Evolutionary conservation across 2,113 vertebrate genomes (phyloP).

Genomic region (Periophthalmus modestus): DNA sequence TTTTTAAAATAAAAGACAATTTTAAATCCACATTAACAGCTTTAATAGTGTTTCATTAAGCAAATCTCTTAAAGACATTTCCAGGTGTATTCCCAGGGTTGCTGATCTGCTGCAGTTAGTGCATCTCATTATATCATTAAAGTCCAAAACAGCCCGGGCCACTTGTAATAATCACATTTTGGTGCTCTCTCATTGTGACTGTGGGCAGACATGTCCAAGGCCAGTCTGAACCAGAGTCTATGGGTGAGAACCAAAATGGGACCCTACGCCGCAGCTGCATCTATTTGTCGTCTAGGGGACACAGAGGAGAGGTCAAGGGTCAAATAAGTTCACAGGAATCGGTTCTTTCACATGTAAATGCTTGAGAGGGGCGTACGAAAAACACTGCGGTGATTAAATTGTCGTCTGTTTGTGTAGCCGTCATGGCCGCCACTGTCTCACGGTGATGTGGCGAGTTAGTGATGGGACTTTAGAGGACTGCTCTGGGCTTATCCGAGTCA

Average conservation of each 20-base stretch:
- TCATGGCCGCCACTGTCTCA: conserved; percentile 21
- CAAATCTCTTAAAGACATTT: not conserved
- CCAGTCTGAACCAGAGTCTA: conserved; percentile 42
- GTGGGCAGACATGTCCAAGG: conserved; percentile 47
- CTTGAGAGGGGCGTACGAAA: conserved; percentile 32
- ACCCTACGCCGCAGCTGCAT: conserved; percentile 76
- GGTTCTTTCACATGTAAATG: conserved; percentile 85
- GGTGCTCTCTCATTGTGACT: conserved; percentile 53
- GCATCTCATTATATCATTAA: conserved; percentile 55
- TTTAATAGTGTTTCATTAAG: not conserved
- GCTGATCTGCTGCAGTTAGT: not conserved
- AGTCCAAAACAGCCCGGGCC: conserved; percentile 47
- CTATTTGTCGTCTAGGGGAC: conserved; percentile 79
- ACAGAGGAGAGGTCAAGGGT: conserved; percentile 82
- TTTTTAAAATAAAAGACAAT: no score
- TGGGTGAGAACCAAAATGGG: conserved; percentile 66
- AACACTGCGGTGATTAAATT: conserved; percentile 50
- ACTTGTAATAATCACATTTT: conserved; percentile 68
- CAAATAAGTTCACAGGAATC: conserved; percentile 85
- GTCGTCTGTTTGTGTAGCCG: conserved; percentile 50
- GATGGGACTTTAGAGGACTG: conserved; percentile 22
- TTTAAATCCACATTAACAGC: not conserved
- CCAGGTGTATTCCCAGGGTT: conserved; percentile 11
- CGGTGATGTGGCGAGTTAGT: conserved; percentile 34
- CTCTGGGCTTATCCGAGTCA: not conserved